A percentile compares a stretch with the other conserved stretches of the same genome.
Conservation (phyloP, 2,797 vertebrate genomes). For the Trachurus trachurus region DNA sequence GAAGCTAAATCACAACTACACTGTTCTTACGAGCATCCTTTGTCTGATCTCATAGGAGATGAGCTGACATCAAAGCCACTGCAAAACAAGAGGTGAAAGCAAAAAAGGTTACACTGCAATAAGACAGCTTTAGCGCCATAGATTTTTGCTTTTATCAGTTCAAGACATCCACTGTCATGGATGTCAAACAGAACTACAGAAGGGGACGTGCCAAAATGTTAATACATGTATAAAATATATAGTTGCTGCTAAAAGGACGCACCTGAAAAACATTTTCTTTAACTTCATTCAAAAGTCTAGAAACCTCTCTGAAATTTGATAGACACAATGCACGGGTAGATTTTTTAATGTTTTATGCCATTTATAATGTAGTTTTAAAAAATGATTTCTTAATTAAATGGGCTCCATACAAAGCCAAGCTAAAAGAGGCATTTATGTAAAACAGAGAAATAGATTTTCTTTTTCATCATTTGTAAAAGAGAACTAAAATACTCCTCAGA, state of each 20-base stretch:
- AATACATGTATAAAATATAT: slow-evolving; percentile 13
- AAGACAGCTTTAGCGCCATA: background rate
- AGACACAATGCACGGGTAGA: background rate
- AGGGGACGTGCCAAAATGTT: background rate
- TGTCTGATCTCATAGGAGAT: background rate
- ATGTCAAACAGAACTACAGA: slow-evolving; percentile 8
- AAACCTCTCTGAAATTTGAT: background rate
- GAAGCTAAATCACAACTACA: slow-evolving; percentile 6
- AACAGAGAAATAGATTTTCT: background rate
- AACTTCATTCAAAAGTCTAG: too few species aligned
- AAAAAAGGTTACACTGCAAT: slow-evolving; percentile 17
- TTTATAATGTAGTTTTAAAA: background rate
- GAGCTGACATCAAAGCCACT: slow-evolving; percentile 10
- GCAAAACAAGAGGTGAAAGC: slow-evolving; percentile 15
- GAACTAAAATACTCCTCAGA: slow-evolving; percentile 17
- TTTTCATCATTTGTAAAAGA: background rate
- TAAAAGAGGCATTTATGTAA: background rate
- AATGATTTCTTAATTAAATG: background rate
- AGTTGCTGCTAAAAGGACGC: background rate
- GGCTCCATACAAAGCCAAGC: background rate
- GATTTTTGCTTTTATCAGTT: slow-evolving; percentile 18
- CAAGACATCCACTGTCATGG: slow-evolving; percentile 17
- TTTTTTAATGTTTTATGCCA: background rate
- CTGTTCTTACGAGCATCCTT: slow-evolving; percentile 6
- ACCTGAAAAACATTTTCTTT: too few species aligned